Base-by-base conservation (phyloP, 2,113 vertebrate genomes). In the Jacana jacana region DNA sequence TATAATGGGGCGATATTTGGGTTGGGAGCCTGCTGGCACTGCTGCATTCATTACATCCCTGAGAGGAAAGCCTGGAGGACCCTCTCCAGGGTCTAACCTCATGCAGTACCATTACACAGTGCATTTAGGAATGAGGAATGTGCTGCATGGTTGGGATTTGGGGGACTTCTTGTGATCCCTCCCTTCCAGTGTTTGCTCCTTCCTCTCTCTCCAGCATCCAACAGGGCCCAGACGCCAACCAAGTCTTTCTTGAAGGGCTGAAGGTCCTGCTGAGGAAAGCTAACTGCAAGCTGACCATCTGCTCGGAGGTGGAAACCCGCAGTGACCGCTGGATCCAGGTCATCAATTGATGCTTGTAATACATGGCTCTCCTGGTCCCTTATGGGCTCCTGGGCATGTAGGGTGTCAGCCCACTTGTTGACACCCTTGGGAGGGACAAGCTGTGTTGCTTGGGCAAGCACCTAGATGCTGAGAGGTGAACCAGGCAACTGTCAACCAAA, bases 321-420 rank as follows among this genome's bases (percentile, higher is more conserved):
- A 98, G 98, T 1, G 99, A 99, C 93, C 99, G 99, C 91, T 99
- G 99, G 99, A 99, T 99, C 91, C 99, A 99, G 98, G 99, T 99
- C 89, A 42, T 22, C 88, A 7, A 16, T 54, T 1, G 4, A 28
- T 44, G 35, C 64, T 72, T 54, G 44, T 49, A 48, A 60, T 17
- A 33, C 0, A 2, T 0, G 2, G 7, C 33, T 79, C 23, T 37
- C 18, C 33, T 37, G 49, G 17, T 37, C 39, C 55, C 31, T 58
- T n/a, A 51, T 6, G 31, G 42, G 42, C 18, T 76, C 25, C 13
- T 35, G 31, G 85, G 31, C 44, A 16, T 0, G 1, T 7, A 19
- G 35, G 27, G 52, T 23, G 54, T 13, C 40, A 17, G 18, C 8
- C 10, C 30, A 2, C 0, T 33, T 27, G 46, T 35, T 84, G 73